Evolutionary conservation across 2,888 invertebrate species (phyloP).

Genomic region (Deroplatys truncata): DNA sequence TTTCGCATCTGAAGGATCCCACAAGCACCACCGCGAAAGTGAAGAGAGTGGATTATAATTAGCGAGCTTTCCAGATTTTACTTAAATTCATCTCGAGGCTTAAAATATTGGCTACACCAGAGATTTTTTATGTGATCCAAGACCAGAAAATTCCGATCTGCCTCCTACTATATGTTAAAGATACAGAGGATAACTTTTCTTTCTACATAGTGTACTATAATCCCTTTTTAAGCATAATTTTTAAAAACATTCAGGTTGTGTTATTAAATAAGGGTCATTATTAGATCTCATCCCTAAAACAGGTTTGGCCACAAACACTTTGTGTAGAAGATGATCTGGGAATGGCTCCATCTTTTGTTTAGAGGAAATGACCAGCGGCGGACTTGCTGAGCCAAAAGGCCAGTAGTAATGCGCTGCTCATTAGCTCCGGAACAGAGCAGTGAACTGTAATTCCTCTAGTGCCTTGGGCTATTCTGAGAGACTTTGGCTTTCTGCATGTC

Average conservation of each 20-base stretch:
- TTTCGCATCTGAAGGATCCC: too few species aligned
- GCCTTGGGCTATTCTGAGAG: not conserved
- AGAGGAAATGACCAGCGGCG: not conserved
- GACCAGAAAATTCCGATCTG: too few species aligned
- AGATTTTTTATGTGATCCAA: too few species aligned
- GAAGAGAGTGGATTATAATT: too few species aligned
- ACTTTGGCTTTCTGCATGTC: not conserved
- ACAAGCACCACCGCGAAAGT: too few species aligned
- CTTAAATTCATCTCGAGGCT: too few species aligned
- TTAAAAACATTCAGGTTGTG: not conserved
- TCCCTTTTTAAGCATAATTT: too few species aligned
- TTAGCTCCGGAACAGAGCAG: not conserved
- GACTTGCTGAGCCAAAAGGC: not conserved
- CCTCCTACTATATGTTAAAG: too few species aligned
- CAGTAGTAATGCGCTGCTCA: not conserved
- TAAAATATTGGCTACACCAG: too few species aligned
- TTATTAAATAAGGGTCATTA: not conserved
- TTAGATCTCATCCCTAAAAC: not conserved
- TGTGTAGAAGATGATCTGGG: not conserved
- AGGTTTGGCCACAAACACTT: not conserved
- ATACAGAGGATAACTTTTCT: too few species aligned
- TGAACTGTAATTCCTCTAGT: not conserved
- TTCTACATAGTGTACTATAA: too few species aligned
- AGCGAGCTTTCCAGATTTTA: too few species aligned
- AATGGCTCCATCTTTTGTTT: not conserved